These are phyloP conservation scores for Carassius carassius DNA, from an alignment of 2,113 vertebrate genomes.

Conservation along the genomic window DNA sequence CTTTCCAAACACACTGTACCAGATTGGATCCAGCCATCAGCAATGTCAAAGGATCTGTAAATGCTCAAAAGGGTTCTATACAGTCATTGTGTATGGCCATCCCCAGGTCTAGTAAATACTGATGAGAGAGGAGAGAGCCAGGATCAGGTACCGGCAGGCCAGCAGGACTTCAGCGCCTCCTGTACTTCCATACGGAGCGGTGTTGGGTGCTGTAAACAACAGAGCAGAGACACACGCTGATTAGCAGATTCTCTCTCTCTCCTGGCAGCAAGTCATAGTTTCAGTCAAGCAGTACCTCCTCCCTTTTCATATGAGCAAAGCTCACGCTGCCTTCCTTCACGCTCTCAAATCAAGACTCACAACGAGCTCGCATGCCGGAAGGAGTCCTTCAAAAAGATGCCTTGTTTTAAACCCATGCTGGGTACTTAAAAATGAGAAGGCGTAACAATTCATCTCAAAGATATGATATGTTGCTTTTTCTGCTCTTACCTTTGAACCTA, in stretches of 20 bases:
- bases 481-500: not conserved
- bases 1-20: conserved; percentile 87
- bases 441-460: not conserved
- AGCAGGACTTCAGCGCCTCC: conserved; percentile 86
- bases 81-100: conserved; percentile 87
- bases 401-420: conserved; percentile 1
- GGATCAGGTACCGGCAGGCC: conserved; percentile 92
- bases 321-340: conserved; percentile 25
- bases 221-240: conserved; percentile 70
- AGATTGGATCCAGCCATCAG: conserved; percentile 92
- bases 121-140: conserved; percentile 92
- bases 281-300: conserved; percentile 36
- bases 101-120: conserved; percentile 89
- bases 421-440: not conserved
- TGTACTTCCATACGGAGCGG: conserved; percentile 91
- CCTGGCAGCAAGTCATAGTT: conserved; percentile 12
- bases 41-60: conserved; percentile 88
- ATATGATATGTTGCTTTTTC: not conserved
- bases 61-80: conserved; percentile 87
- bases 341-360: conserved; percentile 13
- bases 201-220: conserved; percentile 88
- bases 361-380: not conserved
- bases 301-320: not conserved
- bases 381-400: not conserved
- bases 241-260: conserved; percentile 42